phyloP scores from a whole-genome alignment of 2,113 vertebrate species.

The Baryphthengus martii region DNA sequence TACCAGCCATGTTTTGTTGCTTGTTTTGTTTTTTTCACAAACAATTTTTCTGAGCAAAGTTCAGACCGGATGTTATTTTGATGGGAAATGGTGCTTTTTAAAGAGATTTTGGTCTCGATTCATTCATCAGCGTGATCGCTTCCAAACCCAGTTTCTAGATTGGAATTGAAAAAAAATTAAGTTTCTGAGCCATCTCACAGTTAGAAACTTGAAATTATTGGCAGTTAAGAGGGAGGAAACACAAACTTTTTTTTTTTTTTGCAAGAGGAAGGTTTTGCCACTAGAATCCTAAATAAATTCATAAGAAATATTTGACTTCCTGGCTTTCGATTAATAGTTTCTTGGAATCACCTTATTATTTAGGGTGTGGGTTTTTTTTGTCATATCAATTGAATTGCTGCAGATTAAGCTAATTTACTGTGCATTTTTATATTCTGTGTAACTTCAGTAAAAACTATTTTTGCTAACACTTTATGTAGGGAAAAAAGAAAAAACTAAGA shows the following conservation, averaged over 20 bases:
- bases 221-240: not conserved
- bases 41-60: not conserved
- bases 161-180: too few species aligned
- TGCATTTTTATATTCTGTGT: not conserved
- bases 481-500: slow-evolving; percentile 56
- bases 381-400: not conserved
- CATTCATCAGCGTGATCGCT: fast-evolving
- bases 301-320: not conserved
- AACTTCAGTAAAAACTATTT: not conserved
- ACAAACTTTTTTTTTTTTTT: too few species aligned
- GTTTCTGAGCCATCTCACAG: not conserved
- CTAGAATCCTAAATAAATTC: not conserved
- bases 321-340: not conserved
- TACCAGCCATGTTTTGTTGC: not conserved
- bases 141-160: not conserved
- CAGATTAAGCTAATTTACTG: not conserved
- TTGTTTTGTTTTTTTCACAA: not conserved
- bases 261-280: not conserved
- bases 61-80: not conserved
- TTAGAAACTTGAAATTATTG: not conserved
- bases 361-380: not conserved
- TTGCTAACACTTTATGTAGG: slow-evolving; percentile 22
- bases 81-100: not conserved
- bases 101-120: not conserved
- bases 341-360: not conserved